Evolutionary conservation across 2,888 invertebrate species (phyloP).

Genomic region (Acanthopleura granulata): DNA sequence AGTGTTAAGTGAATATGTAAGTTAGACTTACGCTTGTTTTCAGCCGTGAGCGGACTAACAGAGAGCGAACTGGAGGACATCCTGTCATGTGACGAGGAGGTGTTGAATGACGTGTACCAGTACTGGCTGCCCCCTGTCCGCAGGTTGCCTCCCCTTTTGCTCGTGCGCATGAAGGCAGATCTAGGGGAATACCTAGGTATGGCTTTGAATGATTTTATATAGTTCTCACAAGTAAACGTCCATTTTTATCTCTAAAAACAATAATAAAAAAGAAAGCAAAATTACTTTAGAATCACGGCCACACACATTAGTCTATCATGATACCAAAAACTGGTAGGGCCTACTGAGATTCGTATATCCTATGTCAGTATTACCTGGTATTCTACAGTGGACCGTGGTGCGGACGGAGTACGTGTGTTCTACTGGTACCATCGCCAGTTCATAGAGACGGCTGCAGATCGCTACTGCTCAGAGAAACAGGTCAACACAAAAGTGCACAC

Average conservation of each 20-base stretch:
- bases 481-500: constrained; percentile 34
- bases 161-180: constrained; percentile 57
- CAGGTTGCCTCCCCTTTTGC: constrained; percentile 61
- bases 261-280: no score
- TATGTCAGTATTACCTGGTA: neutral
- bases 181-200: constrained; percentile 54
- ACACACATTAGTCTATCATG: no score
- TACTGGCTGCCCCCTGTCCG: constrained; percentile 63
- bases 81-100: constrained; percentile 55
- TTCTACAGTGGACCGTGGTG: constrained; percentile 46
- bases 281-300: no score
- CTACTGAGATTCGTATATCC: neutral
- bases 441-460: constrained; percentile 48
- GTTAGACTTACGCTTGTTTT: constrained; percentile 13
- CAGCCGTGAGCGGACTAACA: constrained; percentile 50
- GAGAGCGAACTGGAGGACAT: constrained; percentile 61
- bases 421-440: constrained; percentile 65
- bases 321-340: no score
- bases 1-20: neutral
- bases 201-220: no score
- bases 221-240: no score
- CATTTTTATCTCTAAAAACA: no score
- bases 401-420: constrained; percentile 52
- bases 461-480: constrained; percentile 43
- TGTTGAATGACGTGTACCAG: constrained; percentile 40